Conservation (phyloP, 1,140 invertebrate species). For the Brachionus koreanus region DNA sequence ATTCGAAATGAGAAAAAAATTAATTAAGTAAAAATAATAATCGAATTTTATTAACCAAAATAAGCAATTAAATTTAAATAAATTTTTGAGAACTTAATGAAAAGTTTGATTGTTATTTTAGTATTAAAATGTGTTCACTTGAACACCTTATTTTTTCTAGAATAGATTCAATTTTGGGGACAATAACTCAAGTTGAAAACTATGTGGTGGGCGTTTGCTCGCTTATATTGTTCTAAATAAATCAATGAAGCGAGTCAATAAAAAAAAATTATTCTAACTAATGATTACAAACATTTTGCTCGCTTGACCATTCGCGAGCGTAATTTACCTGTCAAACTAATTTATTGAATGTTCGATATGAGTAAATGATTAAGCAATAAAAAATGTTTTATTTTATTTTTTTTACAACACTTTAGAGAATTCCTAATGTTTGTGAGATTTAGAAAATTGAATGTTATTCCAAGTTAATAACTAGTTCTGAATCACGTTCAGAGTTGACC, state of each 20-base stretch:
- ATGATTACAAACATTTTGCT: conserved; percentile 32
- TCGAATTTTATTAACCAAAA: conserved; percentile 13
- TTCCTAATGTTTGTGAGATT: neutral
- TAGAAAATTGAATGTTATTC: conserved; percentile 8
- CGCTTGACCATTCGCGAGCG: neutral
- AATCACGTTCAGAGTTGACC: neutral
- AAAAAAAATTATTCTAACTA: conserved; percentile 19
- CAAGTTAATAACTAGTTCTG: neutral
- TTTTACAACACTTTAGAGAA: neutral
- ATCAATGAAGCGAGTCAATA: conserved; percentile 36
- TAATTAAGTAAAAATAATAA: conserved; percentile 28
- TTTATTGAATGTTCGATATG: conserved; percentile 12
- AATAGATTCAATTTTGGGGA: neutral
- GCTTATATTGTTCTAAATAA: conserved; percentile 18
- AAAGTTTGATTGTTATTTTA: neutral
- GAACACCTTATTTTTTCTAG: conserved; percentile 23
- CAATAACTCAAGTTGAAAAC: neutral
- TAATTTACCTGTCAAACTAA: conserved; percentile 33
- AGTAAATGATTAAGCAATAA: conserved; percentile 24
- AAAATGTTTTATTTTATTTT: neutral
- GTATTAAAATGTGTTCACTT: conserved; percentile 6
- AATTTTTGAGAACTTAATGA: conserved; percentile 25
- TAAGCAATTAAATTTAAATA: conserved; percentile 40
- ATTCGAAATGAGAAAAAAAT: conserved; percentile 1
- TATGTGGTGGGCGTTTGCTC: conserved; percentile 32